phyloP scores from a whole-genome alignment of 2,797 vertebrate genomes.

The Dendrocincla tyrannina region DNA sequence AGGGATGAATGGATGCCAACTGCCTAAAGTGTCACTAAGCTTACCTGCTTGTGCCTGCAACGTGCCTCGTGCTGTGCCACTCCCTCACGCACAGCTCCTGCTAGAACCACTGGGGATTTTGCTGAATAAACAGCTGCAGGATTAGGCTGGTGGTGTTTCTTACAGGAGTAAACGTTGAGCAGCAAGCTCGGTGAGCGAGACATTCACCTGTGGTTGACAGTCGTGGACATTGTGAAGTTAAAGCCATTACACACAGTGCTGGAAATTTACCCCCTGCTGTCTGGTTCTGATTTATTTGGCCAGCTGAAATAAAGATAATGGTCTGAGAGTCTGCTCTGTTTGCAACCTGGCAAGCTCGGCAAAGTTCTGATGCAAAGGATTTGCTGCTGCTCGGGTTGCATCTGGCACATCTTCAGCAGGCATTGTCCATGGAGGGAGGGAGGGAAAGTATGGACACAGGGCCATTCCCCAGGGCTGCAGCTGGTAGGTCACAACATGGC shows the following conservation, averaged over 20 bases:
- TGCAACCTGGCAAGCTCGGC: not conserved
- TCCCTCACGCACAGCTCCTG: not conserved
- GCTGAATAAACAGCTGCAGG: not conserved
- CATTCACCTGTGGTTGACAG: not conserved
- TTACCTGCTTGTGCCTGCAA: not conserved
- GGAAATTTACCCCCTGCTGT: not conserved
- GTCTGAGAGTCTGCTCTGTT: not conserved
- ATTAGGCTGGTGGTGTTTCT: not conserved
- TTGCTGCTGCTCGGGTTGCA: not conserved
- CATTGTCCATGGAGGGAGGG: not conserved
- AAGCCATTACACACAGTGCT: not conserved
- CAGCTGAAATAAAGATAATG: conserved; percentile 25
- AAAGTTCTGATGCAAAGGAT: not conserved
- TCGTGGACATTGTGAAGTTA: not conserved
- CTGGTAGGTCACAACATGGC: not conserved
- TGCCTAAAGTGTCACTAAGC: not conserved
- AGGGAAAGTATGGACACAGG: not conserved
- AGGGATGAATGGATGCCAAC: rapidly evolving
- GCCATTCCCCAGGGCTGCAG: not conserved
- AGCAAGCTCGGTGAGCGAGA: not conserved
- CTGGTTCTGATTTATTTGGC: conserved; percentile 40
- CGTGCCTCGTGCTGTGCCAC: not conserved
- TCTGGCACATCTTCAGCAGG: not conserved
- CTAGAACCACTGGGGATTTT: not conserved
- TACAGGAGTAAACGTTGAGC: not conserved